These are phyloP conservation scores for Craseonycteris thonglongyai DNA, from an alignment of 2,113 vertebrate genomes.

Conservation along the genomic window DNA sequence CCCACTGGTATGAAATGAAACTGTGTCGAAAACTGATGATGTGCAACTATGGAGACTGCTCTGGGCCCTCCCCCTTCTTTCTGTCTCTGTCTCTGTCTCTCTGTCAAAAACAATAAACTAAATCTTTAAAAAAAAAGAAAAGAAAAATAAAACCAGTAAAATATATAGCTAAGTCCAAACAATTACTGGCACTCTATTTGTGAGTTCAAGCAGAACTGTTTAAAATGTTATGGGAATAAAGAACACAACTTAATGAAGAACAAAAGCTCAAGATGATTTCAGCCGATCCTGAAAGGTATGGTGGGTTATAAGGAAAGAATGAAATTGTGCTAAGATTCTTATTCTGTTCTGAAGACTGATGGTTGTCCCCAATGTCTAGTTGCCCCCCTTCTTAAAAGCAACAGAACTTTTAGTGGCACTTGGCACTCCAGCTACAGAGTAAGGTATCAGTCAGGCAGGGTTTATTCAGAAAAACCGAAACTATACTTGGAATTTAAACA, in stretches of 20 bases:
- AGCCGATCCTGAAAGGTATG: not conserved
- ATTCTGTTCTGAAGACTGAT: not conserved
- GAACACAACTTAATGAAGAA: not conserved
- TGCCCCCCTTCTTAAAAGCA: not conserved
- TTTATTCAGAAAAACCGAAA: not conserved
- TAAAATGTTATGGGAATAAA: not conserved
- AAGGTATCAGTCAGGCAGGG: not conserved
- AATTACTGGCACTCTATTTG: not conserved
- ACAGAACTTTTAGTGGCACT: not conserved
- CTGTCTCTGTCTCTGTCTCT: no score
- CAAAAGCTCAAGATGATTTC: not conserved
- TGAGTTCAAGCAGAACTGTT: not conserved
- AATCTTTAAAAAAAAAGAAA: no score
- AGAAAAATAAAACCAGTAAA: not conserved
- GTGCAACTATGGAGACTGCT: no score
- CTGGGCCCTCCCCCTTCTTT: no score
- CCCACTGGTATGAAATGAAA: no score
- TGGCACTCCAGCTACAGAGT: not conserved
- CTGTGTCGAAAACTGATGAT: no score
- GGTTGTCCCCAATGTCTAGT: not conserved
- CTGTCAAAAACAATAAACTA: no score
- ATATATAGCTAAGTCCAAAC: not conserved
- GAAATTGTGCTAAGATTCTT: not conserved
- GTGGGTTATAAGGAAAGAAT: not conserved
- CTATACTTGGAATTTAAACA: not conserved